phyloP scores from a whole-genome alignment of 2,797 vertebrate species.

The Sebastes alutus region DNA sequence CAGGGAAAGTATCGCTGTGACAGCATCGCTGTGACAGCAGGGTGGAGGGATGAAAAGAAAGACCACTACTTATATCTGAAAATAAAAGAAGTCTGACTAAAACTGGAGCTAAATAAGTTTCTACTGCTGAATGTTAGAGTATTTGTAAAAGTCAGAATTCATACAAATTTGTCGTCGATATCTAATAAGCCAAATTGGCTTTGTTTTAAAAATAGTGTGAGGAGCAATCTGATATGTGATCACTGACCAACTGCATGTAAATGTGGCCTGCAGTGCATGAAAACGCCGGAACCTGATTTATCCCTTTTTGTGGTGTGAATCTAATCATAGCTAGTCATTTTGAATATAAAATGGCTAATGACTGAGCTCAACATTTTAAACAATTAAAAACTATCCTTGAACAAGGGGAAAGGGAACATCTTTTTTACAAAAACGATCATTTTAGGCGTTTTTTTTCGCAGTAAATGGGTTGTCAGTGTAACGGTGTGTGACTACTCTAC shows the following conservation, averaged over 20 bases:
- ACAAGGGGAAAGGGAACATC: constrained; percentile 10
- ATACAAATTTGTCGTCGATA: not conserved
- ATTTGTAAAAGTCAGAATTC: not conserved
- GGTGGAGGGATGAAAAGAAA: not conserved
- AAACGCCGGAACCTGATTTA: not conserved
- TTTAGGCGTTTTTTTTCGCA: constrained; percentile 2
- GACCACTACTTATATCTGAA: not conserved
- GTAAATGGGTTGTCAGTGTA: constrained; percentile 44
- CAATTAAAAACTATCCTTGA: constrained; percentile 15
- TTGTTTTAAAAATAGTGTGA: not conserved
- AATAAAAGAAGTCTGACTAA: not conserved
- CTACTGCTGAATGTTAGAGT: not conserved
- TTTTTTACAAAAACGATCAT: constrained; percentile 13
- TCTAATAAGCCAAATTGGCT: not conserved
- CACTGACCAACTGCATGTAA: not conserved
- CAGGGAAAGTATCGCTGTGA: not conserved
- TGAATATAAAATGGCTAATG: not conserved
- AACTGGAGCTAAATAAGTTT: not conserved
- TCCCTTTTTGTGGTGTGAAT: not conserved
- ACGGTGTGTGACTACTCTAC: constrained; percentile 44
- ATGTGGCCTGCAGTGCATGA: not conserved
- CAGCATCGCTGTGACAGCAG: not conserved
- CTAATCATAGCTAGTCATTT: not conserved
- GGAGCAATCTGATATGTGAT: not conserved
- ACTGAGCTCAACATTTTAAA: constrained; percentile 17